Conservation (phyloP, 2,797 vertebrate genomes). For the Gorsachius magnificus region DNA sequence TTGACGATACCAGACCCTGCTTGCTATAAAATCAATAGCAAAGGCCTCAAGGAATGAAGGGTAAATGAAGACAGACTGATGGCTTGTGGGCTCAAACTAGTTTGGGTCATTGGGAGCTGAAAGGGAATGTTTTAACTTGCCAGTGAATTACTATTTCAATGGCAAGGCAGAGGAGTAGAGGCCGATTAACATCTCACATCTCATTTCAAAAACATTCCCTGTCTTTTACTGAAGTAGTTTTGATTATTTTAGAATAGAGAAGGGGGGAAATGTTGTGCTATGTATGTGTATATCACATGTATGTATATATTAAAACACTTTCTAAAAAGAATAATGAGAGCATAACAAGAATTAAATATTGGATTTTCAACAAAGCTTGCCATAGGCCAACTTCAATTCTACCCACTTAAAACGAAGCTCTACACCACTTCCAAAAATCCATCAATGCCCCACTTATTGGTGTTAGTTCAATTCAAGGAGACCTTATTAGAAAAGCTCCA, state of each 20-base stretch:
- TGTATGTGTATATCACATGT: not conserved
- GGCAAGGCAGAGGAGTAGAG: not conserved
- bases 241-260: not conserved
- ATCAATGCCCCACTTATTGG: not conserved
- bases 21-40: slow-evolving; percentile 27
- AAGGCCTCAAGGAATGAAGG: slow-evolving; percentile 20
- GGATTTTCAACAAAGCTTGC: not conserved
- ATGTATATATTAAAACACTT: not conserved
- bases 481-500: not conserved
- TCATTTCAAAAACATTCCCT: not conserved
- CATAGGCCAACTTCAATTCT: not conserved
- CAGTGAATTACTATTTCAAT: not conserved
- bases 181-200: not conserved
- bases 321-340: not conserved
- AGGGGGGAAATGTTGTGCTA: not conserved
- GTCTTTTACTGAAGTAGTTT: not conserved
- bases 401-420: not conserved
- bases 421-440: not conserved
- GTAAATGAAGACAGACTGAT: slow-evolving; percentile 5
- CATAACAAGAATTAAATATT: not conserved
- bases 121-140: not conserved
- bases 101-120: not conserved
- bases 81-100: not conserved
- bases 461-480: not conserved
- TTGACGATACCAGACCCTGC: not conserved